Base-by-base conservation (phyloP, 1,140 invertebrate species). In the Lasioglossum baleicum region DNA sequence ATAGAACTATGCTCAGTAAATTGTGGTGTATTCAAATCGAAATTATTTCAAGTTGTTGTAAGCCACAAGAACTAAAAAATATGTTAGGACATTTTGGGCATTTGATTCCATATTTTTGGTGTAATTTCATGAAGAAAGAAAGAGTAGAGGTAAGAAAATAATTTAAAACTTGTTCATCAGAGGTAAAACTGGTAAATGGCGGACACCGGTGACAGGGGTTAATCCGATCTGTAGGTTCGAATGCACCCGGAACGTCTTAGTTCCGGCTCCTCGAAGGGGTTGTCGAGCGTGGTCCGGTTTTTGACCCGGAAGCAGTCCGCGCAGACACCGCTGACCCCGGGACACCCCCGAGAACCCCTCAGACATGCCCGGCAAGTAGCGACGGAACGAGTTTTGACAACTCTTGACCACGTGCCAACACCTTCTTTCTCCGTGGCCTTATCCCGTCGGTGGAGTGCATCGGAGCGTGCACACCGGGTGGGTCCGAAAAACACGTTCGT, bases 361-460 rank as follows among this genome's bases (percentile, higher is more conserved):
- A 68, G 83, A 85, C 73, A 73, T 83, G 73, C 70, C 65, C 68
- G 76, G 64, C 77, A 72, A 82, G 74, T 72, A 51, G 22, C 61
- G 17, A 31, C 40, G 81, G 65, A 93, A 93, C 92, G 56, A 92
- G 91, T 93, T 92, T 90, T 92, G 92, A 92, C 90, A 88, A 86
- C 74, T 86, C 84, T 87, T 89, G 88, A 90, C 92, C 91, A 92
- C 91, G 91, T 89, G 91, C 84, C 87, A 87, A 88, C 89, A 85
- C 90, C 88, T 87, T 67, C 79, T 82, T 85, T 58, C 81, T 56
- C 67, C 69, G 63, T 71, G 5, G 81, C 58, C 77, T 86, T 86
- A 83, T 83, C 77, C 61, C 35, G 20, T 10, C 51, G 66, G 20
- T 1, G 64, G 20, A 40, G 10, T 35, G 42, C 58, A n/a, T 48